Percentiles rank a stretch among this genome's conserved stretches.
Conservation (phyloP, 1,140 invertebrate species). For the Matsumurasca onukii region DNA sequence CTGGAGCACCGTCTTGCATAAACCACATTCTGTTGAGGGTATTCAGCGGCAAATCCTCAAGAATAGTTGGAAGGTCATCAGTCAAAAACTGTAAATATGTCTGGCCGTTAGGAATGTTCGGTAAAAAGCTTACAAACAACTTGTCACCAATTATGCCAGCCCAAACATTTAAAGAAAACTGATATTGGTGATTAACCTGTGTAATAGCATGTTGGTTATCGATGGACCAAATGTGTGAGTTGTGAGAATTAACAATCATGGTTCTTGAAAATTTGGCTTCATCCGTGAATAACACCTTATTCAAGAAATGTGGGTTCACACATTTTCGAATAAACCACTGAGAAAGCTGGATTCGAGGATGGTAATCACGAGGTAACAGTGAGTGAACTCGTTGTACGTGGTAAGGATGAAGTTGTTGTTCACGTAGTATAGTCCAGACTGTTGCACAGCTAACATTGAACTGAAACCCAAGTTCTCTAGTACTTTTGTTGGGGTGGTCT, state of each 20-base stretch:
- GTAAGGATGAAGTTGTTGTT: neutral
- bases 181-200: conserved; percentile 44
- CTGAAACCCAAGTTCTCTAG: too few relatives aligned
- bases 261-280: too few relatives aligned
- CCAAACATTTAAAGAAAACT: too few relatives aligned
- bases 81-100: neutral
- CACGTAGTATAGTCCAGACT: too few relatives aligned
- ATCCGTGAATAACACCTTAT: conserved; percentile 44
- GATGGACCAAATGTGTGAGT: conserved; percentile 46
- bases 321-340: neutral
- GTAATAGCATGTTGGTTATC: conserved; percentile 47
- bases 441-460: too few relatives aligned
- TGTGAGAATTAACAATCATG: conserved; percentile 47
- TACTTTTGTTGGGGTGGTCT: neutral
- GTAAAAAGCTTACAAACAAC: conserved; percentile 6
- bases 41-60: conserved; percentile 2
- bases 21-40: neutral
- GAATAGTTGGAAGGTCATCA: neutral
- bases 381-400: conserved; percentile 7
- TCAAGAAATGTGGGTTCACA: conserved; percentile 7
- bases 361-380: neutral
- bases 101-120: neutral
- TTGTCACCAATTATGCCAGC: conserved; percentile 44
- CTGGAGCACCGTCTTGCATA: neutral
- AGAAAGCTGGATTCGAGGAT: too few relatives aligned